These are phyloP conservation scores for Anoura caudifer DNA, from an alignment of 2,113 vertebrate species.

Conservation along the genomic window DNA sequence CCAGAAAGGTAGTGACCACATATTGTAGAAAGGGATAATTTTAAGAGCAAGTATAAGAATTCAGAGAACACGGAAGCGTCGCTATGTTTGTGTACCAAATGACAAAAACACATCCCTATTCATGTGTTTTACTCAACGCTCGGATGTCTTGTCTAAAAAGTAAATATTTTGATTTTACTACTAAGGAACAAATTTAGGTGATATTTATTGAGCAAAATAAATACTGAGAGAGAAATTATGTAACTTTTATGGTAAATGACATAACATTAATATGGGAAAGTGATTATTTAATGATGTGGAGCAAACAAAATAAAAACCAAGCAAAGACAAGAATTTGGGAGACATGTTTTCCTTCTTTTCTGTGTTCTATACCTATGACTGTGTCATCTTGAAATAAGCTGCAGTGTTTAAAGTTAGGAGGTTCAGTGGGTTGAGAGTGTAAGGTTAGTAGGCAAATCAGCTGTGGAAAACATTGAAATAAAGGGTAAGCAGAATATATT, in stretches of 20 bases:
- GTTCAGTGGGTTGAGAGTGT: background rate
- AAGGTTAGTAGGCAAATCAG: background rate
- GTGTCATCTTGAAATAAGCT: background rate
- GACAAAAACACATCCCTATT: background rate
- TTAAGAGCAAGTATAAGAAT: background rate
- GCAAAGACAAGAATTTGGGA: background rate
- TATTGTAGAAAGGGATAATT: background rate
- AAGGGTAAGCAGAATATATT: background rate
- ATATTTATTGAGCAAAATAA: background rate
- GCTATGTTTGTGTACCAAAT: background rate
- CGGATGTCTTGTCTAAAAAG: background rate
- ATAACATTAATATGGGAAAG: background rate
- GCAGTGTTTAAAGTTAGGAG: background rate
- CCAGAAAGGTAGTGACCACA: background rate
- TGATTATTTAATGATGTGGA: background rate
- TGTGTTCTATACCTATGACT: background rate
- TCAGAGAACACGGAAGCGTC: background rate
- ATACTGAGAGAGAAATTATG: background rate
- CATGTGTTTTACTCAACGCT: background rate
- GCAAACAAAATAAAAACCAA: background rate
- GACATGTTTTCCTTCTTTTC: background rate
- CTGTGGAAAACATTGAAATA: background rate
- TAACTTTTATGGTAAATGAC: background rate
- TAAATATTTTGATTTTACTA: background rate
- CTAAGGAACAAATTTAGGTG: background rate